Conservation (phyloP, 2,797 vertebrate species). For the Hydrophis major region DNA sequence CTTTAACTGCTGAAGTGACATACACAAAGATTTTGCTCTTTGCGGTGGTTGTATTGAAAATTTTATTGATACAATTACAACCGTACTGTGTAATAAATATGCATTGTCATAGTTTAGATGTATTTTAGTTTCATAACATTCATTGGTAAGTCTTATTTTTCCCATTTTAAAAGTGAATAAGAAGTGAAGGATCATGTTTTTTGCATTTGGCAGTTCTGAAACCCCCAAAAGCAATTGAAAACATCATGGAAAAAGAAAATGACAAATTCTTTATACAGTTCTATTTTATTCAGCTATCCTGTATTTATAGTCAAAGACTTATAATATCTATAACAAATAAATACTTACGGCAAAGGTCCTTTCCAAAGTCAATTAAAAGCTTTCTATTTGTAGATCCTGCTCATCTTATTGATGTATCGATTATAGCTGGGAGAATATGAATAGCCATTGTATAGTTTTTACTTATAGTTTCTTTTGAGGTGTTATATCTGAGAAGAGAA, state of each 20-base stretch:
- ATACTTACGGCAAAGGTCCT: background rate
- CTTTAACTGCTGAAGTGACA: background rate
- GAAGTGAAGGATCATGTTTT: background rate
- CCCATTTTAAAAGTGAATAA: background rate
- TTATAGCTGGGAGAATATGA: background rate
- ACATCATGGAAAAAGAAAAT: background rate
- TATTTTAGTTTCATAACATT: background rate
- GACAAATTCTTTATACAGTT: background rate
- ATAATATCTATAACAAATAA: background rate
- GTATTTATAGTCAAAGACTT: background rate
- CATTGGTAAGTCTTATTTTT: background rate
- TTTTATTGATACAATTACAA: background rate
- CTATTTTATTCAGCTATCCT: background rate
- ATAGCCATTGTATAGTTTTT: background rate
- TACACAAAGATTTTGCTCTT: conserved; percentile 7
- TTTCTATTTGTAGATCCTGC: background rate
- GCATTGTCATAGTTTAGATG: background rate
- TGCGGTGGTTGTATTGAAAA: background rate
- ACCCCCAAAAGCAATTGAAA: background rate
- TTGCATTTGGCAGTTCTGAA: background rate
- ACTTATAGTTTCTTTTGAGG: background rate
- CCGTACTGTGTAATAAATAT: background rate
- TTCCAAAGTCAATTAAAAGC: background rate
- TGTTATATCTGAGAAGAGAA: background rate
- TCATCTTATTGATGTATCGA: background rate